A percentile compares a stretch with the other conserved stretches of the same genome.
These are phyloP conservation scores for Mesorhabditis sp. DNA, from an alignment of 2,888 invertebrate species.

Conservation along the genomic window DNA sequence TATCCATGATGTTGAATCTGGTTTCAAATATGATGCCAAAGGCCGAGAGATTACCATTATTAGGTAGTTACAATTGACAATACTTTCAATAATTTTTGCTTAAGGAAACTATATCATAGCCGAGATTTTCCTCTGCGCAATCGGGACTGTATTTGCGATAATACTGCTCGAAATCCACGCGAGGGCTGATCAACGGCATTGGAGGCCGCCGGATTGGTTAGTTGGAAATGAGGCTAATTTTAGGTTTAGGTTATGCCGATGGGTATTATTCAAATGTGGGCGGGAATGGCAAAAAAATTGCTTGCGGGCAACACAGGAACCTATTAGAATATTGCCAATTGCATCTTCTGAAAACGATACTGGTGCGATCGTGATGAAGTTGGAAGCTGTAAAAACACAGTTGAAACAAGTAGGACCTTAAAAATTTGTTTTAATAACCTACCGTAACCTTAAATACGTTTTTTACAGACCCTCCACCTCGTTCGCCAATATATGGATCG, in stretches of 20 bases:
- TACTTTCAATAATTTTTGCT: background rate
- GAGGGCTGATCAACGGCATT: background rate
- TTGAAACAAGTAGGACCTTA: background rate
- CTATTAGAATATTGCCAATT: background rate
- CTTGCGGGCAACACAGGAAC: background rate
- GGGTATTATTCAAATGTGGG: background rate
- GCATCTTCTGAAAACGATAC: background rate
- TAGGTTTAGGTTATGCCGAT: background rate
- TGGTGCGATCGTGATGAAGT: background rate
- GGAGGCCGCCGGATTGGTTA: slow-evolving; percentile 5
- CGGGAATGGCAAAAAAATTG: background rate
- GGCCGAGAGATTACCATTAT: slow-evolving; percentile 33
- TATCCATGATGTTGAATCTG: slow-evolving; percentile 40
- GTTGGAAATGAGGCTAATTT: background rate
- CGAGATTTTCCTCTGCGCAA: slow-evolving; percentile 11
- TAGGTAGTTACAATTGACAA: slow-evolving; percentile 16
- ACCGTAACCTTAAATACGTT: background rate
- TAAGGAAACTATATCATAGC: slow-evolving; percentile 33
- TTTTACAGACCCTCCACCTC: background rate
- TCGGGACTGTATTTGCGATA: background rate
- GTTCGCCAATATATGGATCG: slow-evolving; percentile 2
- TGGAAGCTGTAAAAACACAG: background rate
- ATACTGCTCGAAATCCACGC: slow-evolving; percentile 1
- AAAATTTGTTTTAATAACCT: background rate
- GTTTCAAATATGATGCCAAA: slow-evolving; percentile 46